These are phyloP conservation scores for Sthenelais limicola DNA, from an alignment of 2,888 invertebrate species.

Conservation along the genomic window DNA sequence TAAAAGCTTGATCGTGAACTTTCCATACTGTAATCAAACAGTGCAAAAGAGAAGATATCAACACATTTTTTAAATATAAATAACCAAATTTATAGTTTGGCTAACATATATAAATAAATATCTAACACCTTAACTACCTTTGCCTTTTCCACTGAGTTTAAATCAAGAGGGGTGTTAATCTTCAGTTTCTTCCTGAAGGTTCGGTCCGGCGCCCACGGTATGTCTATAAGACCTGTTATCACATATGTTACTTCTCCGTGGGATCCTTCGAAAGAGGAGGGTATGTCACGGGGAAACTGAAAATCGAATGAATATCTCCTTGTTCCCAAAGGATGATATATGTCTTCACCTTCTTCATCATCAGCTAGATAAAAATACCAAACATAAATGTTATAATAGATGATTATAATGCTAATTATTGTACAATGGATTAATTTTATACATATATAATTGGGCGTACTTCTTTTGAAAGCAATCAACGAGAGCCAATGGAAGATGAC, in stretches of 20 bases:
- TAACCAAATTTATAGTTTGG: too few species aligned
- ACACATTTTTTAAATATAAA: too few species aligned
- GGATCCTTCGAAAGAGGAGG: neutral
- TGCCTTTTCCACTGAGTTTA: neutral
- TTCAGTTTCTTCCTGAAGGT: constrained; percentile 16
- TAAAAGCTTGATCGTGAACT: too few species aligned
- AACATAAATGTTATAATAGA: too few species aligned
- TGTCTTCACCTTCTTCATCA: neutral
- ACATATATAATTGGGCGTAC: too few species aligned
- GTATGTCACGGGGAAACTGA: neutral
- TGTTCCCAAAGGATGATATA: neutral
- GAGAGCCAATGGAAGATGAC: too few species aligned
- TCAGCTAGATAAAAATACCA: constrained; percentile 1
- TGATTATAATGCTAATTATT: too few species aligned
- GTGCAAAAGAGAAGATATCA: too few species aligned
- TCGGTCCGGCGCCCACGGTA: constrained; percentile 17
- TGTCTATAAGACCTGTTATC: constrained; percentile 6
- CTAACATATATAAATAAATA: too few species aligned
- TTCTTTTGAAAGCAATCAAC: too few species aligned
- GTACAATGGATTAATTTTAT: too few species aligned
- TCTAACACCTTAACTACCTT: constrained; percentile 5
- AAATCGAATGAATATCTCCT: constrained; percentile 4
- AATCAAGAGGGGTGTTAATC: neutral
- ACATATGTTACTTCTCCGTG: constrained; percentile 3
- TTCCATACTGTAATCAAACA: too few species aligned